Conservation (phyloP, 2,113 vertebrate genomes). For the Pteropus alecto region DNA sequence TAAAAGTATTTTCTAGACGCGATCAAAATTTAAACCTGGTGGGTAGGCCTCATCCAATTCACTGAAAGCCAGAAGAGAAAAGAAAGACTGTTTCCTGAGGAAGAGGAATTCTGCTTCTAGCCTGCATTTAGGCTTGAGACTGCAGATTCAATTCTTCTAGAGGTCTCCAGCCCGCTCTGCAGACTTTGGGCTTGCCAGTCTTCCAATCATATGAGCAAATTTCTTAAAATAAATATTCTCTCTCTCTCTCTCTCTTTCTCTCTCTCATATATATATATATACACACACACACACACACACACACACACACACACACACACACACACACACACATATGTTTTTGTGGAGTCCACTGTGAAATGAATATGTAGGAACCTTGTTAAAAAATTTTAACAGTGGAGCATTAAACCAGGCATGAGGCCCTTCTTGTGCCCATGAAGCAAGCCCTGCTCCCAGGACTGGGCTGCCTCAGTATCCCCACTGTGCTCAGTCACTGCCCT, state of each 20-base stretch:
- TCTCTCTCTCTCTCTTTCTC: neutral
- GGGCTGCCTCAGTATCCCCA: neutral
- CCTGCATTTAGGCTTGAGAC: neutral
- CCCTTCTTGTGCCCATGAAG: neutral
- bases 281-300: too few species aligned
- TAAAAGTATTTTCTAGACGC: neutral
- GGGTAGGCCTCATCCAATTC: neutral
- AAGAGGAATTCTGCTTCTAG: neutral
- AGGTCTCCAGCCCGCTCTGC: neutral
- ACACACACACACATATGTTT: too few species aligned
- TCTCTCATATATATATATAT: neutral
- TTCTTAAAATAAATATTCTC: neutral
- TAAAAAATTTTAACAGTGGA: neutral
- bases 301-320: too few species aligned
- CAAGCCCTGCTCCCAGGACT: neutral
- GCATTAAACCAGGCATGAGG: neutral
- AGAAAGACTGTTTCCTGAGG: neutral
- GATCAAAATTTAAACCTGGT: neutral
- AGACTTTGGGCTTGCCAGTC: too few species aligned
- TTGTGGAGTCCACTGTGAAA: neutral
- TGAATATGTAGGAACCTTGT: neutral
- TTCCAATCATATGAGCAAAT: neutral
- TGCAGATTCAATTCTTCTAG: rapidly evolving
- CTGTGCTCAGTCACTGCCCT: neutral
- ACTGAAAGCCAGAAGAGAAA: neutral